phyloP scores from a whole-genome alignment of 2,113 vertebrate species.

The Cyanoramphus novaezelandiae region DNA sequence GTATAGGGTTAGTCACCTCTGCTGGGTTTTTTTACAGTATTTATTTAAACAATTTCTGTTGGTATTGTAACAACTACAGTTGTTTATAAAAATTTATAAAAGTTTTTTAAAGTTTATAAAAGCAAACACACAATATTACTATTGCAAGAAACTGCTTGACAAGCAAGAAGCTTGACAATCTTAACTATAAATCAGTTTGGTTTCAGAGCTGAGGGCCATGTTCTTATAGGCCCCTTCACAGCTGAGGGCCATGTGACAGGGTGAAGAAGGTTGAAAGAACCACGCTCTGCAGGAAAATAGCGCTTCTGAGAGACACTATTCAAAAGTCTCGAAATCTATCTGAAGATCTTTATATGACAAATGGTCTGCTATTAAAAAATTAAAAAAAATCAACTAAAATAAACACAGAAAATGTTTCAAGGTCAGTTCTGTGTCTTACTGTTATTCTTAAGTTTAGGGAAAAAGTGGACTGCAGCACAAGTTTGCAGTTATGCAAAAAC shows the following conservation, averaged over 20 bases:
- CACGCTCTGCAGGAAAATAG: accelerated
- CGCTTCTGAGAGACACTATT: background rate
- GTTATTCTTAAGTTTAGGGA: background rate
- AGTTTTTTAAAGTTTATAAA: background rate
- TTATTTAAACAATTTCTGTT: background rate
- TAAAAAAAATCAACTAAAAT: background rate
- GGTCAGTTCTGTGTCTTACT: background rate
- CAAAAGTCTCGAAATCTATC: background rate
- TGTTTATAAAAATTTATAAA: too few relatives aligned
- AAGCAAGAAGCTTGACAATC: background rate
- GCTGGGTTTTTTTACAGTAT: background rate
- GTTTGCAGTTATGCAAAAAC: background rate
- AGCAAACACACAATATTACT: background rate
- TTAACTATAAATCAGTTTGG: background rate
- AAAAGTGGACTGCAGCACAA: background rate
- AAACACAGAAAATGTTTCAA: background rate
- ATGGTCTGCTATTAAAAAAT: background rate
- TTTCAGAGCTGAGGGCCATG: background rate
- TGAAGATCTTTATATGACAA: background rate
- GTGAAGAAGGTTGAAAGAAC: background rate
- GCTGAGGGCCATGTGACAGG: background rate
- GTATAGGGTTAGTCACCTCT: accelerated
- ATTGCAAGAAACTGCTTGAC: background rate
- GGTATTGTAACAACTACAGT: background rate
- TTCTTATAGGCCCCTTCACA: background rate